Percentiles rank a stretch among this genome's conserved stretches.
Conservation (phyloP, 2,888 invertebrate genomes). For the Synergus itoensis region DNA sequence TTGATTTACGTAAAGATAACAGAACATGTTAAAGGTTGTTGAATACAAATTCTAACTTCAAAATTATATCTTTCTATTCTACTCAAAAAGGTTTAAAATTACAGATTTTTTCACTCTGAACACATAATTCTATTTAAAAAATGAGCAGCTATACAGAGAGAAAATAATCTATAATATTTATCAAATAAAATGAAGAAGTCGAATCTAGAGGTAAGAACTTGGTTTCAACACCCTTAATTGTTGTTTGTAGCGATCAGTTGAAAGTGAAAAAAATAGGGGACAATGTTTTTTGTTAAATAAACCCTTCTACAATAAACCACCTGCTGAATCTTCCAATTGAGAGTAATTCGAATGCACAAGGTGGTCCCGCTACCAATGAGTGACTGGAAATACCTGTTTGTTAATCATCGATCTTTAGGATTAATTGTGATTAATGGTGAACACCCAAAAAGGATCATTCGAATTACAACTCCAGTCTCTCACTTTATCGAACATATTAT, state of each 20-base stretch:
- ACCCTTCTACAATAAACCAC: not conserved
- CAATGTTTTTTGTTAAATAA: not conserved
- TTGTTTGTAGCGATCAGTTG: too few relatives aligned
- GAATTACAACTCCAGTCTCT: not conserved
- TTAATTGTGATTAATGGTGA: slow-evolving; percentile 60
- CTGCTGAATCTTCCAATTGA: not conserved
- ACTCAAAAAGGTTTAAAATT: too few relatives aligned
- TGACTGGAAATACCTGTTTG: slow-evolving; percentile 37
- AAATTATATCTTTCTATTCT: too few relatives aligned
- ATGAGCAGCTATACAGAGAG: too few relatives aligned
- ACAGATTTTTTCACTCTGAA: too few relatives aligned
- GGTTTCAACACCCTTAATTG: too few relatives aligned
- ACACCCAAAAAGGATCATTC: not conserved
- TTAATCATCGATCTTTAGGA: slow-evolving; percentile 55
- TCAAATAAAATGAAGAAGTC: too few relatives aligned
- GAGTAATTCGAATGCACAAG: not conserved
- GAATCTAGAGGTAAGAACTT: too few relatives aligned
- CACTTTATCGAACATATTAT: not conserved
- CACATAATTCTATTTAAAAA: too few relatives aligned
- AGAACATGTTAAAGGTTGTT: not conserved
- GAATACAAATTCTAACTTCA: not conserved
- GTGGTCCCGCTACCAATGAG: not conserved
- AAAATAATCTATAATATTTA: too few relatives aligned
- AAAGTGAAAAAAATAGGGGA: too few relatives aligned
- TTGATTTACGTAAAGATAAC: not conserved